Conservation (phyloP, 2,113 vertebrate species). For the Calypte anna region DNA sequence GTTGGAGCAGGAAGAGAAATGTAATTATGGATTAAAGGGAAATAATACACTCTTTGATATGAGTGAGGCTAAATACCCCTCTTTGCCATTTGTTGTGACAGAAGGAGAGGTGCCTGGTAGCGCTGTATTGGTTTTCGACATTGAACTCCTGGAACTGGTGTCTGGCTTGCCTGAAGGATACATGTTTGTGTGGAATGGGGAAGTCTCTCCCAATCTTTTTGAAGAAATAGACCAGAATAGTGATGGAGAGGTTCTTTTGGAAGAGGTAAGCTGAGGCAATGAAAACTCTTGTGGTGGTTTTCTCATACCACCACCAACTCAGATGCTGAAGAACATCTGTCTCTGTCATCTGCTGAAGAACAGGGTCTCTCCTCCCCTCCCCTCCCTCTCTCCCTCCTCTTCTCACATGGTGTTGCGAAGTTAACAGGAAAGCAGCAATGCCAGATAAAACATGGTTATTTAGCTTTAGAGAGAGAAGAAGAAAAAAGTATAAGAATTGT, state of each 20-base stretch:
- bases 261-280: slow-evolving; percentile 82
- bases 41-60: neutral
- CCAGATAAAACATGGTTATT: neutral
- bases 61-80: neutral
- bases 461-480: neutral
- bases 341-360: neutral
- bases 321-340: neutral
- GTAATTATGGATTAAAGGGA: neutral
- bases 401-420: neutral
- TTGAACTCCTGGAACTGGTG: slow-evolving; percentile 90
- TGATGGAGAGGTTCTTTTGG: slow-evolving; percentile 82
- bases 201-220: slow-evolving; percentile 91
- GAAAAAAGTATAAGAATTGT: neutral
- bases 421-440: neutral
- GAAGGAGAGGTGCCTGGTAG: slow-evolving; percentile 95
- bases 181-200: slow-evolving; percentile 96
- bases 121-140: slow-evolving; percentile 92
- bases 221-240: slow-evolving; percentile 91
- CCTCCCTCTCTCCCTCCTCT: neutral
- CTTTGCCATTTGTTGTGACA: slow-evolving; percentile 49
- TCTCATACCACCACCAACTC: neutral
- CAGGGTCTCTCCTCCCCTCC: neutral
- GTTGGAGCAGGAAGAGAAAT: neutral
- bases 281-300: neutral
- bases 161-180: slow-evolving; percentile 96